Percentiles rank a stretch among this genome's conserved stretches.
Conservation (phyloP, 2,888 invertebrate genomes). For the Drosophila pullipes region DNA sequence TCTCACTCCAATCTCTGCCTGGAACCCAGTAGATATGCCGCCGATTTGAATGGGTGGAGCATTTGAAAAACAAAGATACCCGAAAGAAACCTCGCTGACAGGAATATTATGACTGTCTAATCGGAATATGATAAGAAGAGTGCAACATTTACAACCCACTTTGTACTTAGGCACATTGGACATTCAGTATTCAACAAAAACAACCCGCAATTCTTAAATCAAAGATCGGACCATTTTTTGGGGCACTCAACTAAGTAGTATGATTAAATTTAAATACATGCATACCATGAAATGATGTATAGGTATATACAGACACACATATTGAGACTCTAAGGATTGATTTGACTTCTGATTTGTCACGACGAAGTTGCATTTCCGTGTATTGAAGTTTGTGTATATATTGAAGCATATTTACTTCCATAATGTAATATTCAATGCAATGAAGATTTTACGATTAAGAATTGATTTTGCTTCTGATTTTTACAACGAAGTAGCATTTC, state of each 20-base stretch:
- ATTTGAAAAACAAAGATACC: neutral
- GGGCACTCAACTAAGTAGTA: neutral
- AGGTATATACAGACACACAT: neutral
- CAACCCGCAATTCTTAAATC: neutral
- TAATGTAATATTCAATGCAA: neutral
- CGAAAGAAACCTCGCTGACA: neutral
- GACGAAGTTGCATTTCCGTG: neutral
- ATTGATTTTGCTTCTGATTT: neutral
- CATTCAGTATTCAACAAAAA: neutral
- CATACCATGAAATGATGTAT: neutral
- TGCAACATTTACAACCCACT: neutral
- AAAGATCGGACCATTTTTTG: neutral
- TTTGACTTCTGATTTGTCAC: neutral
- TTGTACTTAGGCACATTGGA: neutral
- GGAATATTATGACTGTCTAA: neutral
- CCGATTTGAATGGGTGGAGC: slow-evolving; percentile 28
- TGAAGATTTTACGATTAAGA: neutral
- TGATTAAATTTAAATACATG: neutral
- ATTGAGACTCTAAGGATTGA: neutral
- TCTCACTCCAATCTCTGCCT: neutral
- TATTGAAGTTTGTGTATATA: neutral
- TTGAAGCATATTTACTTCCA: neutral
- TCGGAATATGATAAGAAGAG: neutral
- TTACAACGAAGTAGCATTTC: neutral
- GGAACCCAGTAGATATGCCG: slow-evolving; percentile 3